Evolutionary conservation across 2,113 vertebrate genomes (phyloP).

Genomic region (Tragelaphus strepsiceros): DNA sequence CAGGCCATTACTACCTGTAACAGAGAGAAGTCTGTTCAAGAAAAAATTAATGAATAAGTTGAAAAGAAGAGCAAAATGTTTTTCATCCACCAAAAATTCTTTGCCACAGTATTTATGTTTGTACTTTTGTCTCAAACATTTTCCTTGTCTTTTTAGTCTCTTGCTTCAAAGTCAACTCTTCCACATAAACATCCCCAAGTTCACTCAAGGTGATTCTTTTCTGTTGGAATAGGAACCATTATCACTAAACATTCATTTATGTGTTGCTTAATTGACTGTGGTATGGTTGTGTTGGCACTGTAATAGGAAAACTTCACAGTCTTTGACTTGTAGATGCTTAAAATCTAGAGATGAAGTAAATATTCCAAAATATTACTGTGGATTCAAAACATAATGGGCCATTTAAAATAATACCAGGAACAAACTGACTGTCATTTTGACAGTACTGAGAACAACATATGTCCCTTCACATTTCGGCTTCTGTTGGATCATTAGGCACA

Average conservation of each 20-base stretch:
- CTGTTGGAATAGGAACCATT: not conserved
- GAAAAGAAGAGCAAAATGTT: not conserved
- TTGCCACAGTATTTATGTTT: not conserved
- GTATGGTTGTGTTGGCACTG: not conserved
- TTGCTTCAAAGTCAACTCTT: not conserved
- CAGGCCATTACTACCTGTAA: not conserved
- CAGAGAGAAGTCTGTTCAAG: not conserved
- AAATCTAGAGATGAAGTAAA: constrained; percentile 37
- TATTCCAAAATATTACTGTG: not conserved
- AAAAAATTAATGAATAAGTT: not conserved
- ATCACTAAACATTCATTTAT: not conserved
- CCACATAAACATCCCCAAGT: not conserved
- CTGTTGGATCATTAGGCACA: constrained; percentile 35
- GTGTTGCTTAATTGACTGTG: not conserved
- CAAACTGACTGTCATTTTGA: constrained; percentile 29
- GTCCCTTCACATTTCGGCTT: constrained; percentile 28
- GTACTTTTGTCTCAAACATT: not conserved
- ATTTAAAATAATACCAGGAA: constrained; percentile 40
- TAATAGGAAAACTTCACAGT: constrained; percentile 15
- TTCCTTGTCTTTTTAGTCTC: not conserved
- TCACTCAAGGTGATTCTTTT: not conserved
- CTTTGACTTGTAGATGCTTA: constrained; percentile 12
- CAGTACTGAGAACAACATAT: constrained; percentile 23
- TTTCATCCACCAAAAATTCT: not conserved
- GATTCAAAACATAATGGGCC: not conserved